Evolutionary conservation across 1,140 invertebrate species (phyloP), one percentile per base, ranked within the genome.

Genomic region (Brachionus paranguensis): DNA sequence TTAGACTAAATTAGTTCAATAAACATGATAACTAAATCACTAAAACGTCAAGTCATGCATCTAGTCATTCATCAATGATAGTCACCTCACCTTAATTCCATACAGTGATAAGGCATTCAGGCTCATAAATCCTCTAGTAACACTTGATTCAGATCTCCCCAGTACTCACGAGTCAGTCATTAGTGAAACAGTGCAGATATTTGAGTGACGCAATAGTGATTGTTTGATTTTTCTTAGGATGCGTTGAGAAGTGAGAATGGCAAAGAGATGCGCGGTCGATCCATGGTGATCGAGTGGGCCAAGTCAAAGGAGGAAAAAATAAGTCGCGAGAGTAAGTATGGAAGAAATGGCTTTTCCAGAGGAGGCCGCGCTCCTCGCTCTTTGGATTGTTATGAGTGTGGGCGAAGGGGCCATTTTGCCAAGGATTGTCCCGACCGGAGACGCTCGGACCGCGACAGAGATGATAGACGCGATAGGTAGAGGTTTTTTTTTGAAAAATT

Each of bases 331-430:
- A 43, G 37, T 64, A 43, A 53, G 14, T 60, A 47, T 27, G 78
- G 78, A 7, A 27, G 53, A 41, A 68, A 60, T 47, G 78, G 78
- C 12, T 60, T 60, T 64, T 45, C 37, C 10, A 37, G 78, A 43
- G 37, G 78, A 12, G 53, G 78, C 10, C 78, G 78, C 12, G 53
- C 12, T 33, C 45, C 27, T 17, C 11, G 78, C 2, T 64, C 78
- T 20, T 65, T 81, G 27, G 78, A 81, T 45, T 96, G 95, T 89
- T 96, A 96, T 88, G 95, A 96, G 87, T 96, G 95, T 90, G 95
- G 95, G 8, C 94, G 95, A 86, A 91, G 94, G 68, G 95, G 95
- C 3, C 95, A 97, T 87, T 96, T 95, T 90, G 95, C 95, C 65
- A 91, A 95, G 85, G 95, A 96, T 88, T 96, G 95, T 86, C 76